Evolutionary conservation across 2,113 vertebrate species (phyloP).

Genomic region (Pithys albifrons): DNA sequence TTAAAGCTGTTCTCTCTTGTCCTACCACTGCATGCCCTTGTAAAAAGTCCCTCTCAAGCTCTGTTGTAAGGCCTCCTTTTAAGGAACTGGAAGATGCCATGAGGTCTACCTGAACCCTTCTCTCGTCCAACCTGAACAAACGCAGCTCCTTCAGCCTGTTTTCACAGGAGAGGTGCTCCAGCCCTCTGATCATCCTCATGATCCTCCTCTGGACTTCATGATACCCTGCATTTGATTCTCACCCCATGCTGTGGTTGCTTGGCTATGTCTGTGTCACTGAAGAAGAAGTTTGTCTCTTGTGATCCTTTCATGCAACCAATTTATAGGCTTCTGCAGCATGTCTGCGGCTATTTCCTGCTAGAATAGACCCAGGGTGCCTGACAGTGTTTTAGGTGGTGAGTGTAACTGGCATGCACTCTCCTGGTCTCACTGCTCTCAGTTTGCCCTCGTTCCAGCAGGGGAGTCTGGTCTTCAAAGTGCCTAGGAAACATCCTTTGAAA

Average conservation of each 20-base stretch:
- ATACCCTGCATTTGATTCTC: not conserved
- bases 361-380: not conserved
- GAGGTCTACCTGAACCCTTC: not conserved
- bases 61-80: not conserved
- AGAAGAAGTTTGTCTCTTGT: not conserved
- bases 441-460: accelerated
- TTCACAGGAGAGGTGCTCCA: not conserved
- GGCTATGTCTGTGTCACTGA: not conserved
- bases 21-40: not conserved
- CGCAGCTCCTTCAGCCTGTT: not conserved
- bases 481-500: not conserved
- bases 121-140: not conserved
- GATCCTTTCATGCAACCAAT: not conserved
- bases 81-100: not conserved
- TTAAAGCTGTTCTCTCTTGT: not conserved
- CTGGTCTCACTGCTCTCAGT: not conserved
- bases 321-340: not conserved
- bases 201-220: not conserved
- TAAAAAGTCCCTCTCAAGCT: not conserved
- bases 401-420: not conserved
- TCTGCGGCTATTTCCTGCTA: not conserved
- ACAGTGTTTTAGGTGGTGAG: not conserved
- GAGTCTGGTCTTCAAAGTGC: not conserved
- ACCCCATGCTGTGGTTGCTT: not conserved
- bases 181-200: not conserved